Conservation (phyloP, 2,888 invertebrate genomes). For the Malthinus seriepunctatus region DNA sequence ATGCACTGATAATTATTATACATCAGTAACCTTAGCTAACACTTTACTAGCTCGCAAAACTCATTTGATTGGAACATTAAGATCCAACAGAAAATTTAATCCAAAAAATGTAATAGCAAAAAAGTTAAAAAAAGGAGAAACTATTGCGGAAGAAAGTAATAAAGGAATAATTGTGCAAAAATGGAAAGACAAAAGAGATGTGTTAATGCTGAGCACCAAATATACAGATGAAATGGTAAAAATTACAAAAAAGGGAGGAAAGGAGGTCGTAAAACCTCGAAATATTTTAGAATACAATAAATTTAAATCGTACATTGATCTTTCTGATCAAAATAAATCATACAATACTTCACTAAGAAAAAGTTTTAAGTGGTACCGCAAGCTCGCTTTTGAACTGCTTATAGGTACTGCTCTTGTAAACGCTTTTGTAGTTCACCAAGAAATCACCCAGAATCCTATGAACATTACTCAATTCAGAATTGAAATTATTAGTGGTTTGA, state of each 20-base stretch:
- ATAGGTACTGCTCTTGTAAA: conserved; percentile 15
- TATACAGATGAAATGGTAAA: conserved; percentile 5
- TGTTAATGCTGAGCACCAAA: conserved; percentile 12
- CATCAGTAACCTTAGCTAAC: neutral
- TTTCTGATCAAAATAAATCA: conserved; percentile 15
- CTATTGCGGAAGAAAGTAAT: conserved; percentile 9
- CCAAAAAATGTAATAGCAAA: neutral
- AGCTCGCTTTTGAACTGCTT: conserved; percentile 18
- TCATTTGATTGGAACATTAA: conserved; percentile 10
- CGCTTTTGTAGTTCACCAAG: conserved; percentile 25
- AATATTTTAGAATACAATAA: conserved; percentile 22
- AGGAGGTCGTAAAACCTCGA: conserved; percentile 7
- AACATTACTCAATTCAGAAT: conserved; percentile 10
- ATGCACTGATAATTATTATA: conserved; percentile 29
- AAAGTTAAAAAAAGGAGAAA: conserved; percentile 10
- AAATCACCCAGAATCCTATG: conserved; percentile 31
- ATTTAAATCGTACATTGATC: conserved; percentile 20
- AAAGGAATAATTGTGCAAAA: conserved; percentile 14
- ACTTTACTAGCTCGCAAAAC: conserved; percentile 16
- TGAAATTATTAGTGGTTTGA: neutral
- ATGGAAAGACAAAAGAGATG: conserved; percentile 18
- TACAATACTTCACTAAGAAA: conserved; percentile 35
- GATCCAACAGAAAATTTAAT: neutral
- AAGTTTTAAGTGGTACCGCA: conserved; percentile 24
- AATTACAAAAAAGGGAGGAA: neutral